Conservation (phyloP, 2,888 invertebrate genomes). For the Boloria selene region DNA sequence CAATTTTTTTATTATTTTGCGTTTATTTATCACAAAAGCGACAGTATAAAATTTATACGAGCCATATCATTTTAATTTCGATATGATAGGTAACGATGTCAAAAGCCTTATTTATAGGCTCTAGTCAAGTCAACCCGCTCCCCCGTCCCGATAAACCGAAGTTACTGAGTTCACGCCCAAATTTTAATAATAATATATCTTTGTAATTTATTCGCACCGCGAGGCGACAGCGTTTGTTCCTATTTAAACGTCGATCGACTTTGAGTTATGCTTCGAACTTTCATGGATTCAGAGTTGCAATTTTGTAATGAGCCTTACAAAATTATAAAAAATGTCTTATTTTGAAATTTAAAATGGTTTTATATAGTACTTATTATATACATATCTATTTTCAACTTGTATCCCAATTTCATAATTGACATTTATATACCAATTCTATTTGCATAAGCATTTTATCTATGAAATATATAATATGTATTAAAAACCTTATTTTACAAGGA, state of each 20-base stretch:
- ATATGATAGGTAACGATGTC: conserved; percentile 35
- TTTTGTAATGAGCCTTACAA: background rate
- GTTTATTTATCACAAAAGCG: too few relatives aligned
- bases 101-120: conserved; percentile 37
- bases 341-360: background rate
- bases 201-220: conserved; percentile 77
- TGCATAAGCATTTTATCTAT: too few relatives aligned
- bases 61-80: conserved; percentile 9
- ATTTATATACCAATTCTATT: too few relatives aligned
- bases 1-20: too few relatives aligned
- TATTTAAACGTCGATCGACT: conserved; percentile 50
- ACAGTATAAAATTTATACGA: background rate
- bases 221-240: conserved; percentile 59
- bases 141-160: conserved; percentile 44
- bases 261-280: conserved; percentile 43
- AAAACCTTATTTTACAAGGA: too few relatives aligned
- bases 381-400: too few relatives aligned
- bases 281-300: conserved; percentile 20
- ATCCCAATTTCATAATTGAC: too few relatives aligned
- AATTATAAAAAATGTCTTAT: too few relatives aligned
- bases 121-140: conserved; percentile 38
- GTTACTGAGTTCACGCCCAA: conserved; percentile 74
- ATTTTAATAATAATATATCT: conserved; percentile 82
- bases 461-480: too few relatives aligned
- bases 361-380: background rate